Percentiles rank a stretch among this genome's conserved stretches.
phyloP scores from a whole-genome alignment of 2,797 vertebrate species.

The Pseudocheirus occidentalis region DNA sequence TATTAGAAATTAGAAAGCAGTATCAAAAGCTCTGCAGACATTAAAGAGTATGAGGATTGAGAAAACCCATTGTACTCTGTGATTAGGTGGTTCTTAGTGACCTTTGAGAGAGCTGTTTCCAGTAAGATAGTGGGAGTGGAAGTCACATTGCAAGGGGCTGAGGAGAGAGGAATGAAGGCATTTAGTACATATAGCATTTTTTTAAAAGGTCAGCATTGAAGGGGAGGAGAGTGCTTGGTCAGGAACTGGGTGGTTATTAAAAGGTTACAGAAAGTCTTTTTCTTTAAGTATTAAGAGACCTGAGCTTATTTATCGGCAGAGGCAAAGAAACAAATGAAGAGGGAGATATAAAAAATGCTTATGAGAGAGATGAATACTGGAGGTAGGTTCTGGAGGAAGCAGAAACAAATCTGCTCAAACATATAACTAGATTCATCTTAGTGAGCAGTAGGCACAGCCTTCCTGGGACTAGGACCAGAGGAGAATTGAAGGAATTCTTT shows the following conservation, averaged over 20 bases:
- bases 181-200: background rate
- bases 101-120: background rate
- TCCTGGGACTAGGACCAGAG: background rate
- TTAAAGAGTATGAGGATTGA: background rate
- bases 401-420: background rate
- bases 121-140: background rate
- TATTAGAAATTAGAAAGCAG: too few species aligned
- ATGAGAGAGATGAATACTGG: background rate
- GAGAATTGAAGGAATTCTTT: background rate
- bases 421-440: background rate
- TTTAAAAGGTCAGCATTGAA: background rate
- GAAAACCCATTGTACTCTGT: background rate
- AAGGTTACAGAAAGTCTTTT: background rate
- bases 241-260: background rate
- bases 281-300: background rate
- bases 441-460: background rate
- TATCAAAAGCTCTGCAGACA: background rate
- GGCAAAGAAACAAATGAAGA: background rate
- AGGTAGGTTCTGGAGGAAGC: background rate
- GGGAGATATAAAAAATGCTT: background rate
- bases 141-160: background rate
- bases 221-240: background rate
- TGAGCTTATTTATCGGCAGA: background rate
- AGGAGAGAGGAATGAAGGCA: background rate
- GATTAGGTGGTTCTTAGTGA: background rate